These are phyloP conservation scores for Cantharis lateralis DNA, from an alignment of 2,888 invertebrate species.

Conservation along the genomic window DNA sequence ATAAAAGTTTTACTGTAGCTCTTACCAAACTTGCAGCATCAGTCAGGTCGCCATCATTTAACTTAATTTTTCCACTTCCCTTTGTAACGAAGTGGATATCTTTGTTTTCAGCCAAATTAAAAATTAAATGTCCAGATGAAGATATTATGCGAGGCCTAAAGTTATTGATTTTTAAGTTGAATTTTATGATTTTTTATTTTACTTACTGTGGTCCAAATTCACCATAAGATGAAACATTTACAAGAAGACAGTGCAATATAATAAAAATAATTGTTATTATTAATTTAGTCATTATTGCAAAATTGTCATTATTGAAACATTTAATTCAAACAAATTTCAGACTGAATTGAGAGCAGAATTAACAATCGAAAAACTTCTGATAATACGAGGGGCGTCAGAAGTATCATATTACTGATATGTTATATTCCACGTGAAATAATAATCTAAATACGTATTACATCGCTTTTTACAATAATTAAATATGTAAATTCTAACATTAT, in stretches of 20 bases:
- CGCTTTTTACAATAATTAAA: too few relatives aligned
- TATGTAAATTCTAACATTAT: too few relatives aligned
- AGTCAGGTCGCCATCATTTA: conserved; percentile 73
- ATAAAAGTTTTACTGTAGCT: too few relatives aligned
- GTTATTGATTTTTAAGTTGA: conserved; percentile 9
- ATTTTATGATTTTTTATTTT: not conserved
- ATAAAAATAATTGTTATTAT: not conserved
- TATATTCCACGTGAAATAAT: too few relatives aligned
- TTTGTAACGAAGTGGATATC: conserved; percentile 76
- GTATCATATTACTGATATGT: not conserved
- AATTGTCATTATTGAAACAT: not conserved
- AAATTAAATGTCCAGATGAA: conserved; percentile 78
- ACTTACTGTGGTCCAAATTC: not conserved
- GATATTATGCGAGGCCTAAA: conserved; percentile 68
- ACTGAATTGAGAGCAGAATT: not conserved
- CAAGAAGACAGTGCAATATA: not conserved
- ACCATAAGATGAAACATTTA: not conserved
- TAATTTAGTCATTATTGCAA: not conserved
- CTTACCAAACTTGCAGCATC: conserved; percentile 57
- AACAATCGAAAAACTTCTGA: not conserved
- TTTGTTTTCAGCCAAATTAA: conserved; percentile 76
- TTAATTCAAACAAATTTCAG: not conserved
- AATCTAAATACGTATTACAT: too few relatives aligned
- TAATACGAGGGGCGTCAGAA: not conserved
- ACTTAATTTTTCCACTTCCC: conserved; percentile 70